A percentile compares a stretch with the other conserved stretches of the same genome.
These are phyloP conservation scores for Lepisosteus oculatus DNA, from an alignment of 2,113 vertebrate genomes.

Conservation along the genomic window DNA sequence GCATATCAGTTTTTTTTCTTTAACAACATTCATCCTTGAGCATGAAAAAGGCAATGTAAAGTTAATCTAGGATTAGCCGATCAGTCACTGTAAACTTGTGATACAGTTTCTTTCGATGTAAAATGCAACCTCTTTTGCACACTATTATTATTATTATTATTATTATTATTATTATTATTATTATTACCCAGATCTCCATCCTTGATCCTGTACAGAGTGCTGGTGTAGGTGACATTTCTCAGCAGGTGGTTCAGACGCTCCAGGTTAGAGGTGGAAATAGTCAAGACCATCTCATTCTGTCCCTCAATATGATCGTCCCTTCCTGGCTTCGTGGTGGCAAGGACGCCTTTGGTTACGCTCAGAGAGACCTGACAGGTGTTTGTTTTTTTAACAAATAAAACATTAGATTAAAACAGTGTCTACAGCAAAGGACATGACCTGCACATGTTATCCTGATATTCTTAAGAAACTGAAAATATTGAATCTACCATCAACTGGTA, in stretches of 20 bases:
- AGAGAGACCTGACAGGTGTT: conserved; percentile 45
- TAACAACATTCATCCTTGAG: neutral
- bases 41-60: too few species aligned
- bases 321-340: conserved; percentile 37
- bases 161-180: too few species aligned
- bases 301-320: conserved; percentile 38
- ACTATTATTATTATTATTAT: neutral
- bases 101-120: neutral
- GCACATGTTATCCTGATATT: too few species aligned
- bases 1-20: neutral
- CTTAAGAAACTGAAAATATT: too few species aligned
- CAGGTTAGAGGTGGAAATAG: conserved; percentile 37
- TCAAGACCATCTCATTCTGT: conserved; percentile 42
- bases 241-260: conserved; percentile 51
- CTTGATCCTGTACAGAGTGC: conserved; percentile 48
- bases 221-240: conserved; percentile 55
- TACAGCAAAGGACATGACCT: too few species aligned
- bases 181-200: conserved; percentile 53
- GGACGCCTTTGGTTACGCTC: conserved; percentile 47
- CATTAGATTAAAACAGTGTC: too few species aligned
- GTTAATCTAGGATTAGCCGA: neutral
- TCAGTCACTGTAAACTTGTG: neutral
- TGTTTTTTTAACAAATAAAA: too few species aligned
- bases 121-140: neutral
- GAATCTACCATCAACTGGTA: too few species aligned